Evolutionary conservation across 2,113 vertebrate genomes (phyloP), one percentile per base, ranked within the genome.

Genomic region (Petroica traversi): DNA sequence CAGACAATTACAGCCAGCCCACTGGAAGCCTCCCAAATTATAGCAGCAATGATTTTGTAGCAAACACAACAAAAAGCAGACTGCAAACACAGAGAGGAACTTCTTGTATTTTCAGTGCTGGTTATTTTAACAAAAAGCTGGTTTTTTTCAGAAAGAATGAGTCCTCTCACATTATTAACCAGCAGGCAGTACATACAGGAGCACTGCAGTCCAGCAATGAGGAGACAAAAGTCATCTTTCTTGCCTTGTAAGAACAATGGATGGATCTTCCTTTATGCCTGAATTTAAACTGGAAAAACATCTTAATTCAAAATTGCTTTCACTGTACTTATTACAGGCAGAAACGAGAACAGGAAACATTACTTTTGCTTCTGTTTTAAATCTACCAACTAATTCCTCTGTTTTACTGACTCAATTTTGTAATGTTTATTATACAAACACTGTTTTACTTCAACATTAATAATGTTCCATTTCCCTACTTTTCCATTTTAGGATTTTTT

Each of bases 321-420:
- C 68, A 46, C 40, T 34, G 43, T 36, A 8, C 23, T 48, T 95
- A 92, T 26, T 78, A 64, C 31, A 68, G 36, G 31, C 69, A 90
- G 71, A 85, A 89, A 75, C 12, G 54, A 88, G 82, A 94, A 15
- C 69, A 95, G 81, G 77, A 91, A 95, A 67, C 41, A 24, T 76
- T 82, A 68, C 10, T 93, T 93, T 69, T 90, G 19, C 25, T 64
- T 94, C 78, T 92, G 85, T 76, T 95, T 94, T 93, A 89, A 88
- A 93, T 85, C 88, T 87, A 48, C 25, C 7, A 73, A 16, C 67
- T 92, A 85, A 85, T 95, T 68, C 19, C 24, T 75, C 66, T 63
- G 14, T 75, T 87, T 75, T 61, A 82, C 45, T 85, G 26, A 57
- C 52, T 89, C 52, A 52, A 36, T 88, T 74, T 77, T 55, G 23